Evolutionary conservation across 2,797 vertebrate genomes (phyloP), one percentile per base, ranked within the genome.

Genomic region (Clarias pachynema): DNA sequence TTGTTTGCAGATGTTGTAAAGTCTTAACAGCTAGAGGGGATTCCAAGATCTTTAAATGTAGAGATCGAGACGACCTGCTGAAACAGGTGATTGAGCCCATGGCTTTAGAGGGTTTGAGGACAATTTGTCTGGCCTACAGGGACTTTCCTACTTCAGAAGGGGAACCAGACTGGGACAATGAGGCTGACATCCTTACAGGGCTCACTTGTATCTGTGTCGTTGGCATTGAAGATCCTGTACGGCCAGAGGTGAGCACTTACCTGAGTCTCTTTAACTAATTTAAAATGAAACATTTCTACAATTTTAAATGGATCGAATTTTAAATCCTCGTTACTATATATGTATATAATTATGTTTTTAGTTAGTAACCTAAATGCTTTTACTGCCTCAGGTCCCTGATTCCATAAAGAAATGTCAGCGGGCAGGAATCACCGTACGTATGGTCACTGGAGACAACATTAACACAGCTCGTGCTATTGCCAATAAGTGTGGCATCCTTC

Each of bases 401-500:
- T 97, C 98, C 93, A 99, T 99, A 91, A 96, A 94, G 79, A 99
- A 96, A 92, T 99, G 98, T 91, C 98, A 99, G 94, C 93, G 96
- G 5, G 98, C 98, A 5, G 98, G 98, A 78, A 99, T 99, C 92
- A 99, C 98, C 0, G 98, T 99, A 83, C 97, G 98, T 84, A 99
- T 99, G 98, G 98, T 99, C 86, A 99, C 98, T 0, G 98, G 98
- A 10, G 98, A 99, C 94, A 99, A 99, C 91, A 99, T 99, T 91
- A 97, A 98, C 89, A 99, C 98, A 0, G 98, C 98, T 31, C 94
- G 98, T 3, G 97, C 98, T 91, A 99, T 99, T 7, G 97, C 98
- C 92, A 95, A 94, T 89, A 99, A 99, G 86, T 99, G 98, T 80
- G 97, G 98, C 83, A 99, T 99, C 93, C 94, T 99, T 85, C 95